Evolutionary conservation across 2,888 invertebrate species (phyloP).

Genomic region (Ptilodon capucinus): DNA sequence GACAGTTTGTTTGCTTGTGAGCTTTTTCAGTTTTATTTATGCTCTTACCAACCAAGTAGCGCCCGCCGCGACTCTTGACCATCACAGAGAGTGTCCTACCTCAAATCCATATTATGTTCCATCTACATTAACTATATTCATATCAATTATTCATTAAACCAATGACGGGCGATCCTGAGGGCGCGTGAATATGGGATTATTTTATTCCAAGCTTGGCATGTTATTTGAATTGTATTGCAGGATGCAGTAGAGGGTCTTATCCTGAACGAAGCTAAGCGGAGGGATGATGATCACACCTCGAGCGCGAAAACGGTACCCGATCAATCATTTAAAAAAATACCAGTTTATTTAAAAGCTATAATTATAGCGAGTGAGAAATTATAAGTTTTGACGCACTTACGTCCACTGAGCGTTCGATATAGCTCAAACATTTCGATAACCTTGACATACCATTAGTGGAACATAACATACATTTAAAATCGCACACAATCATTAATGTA

Average conservation of each 20-base stretch:
- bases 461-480: slow-evolving; percentile 18
- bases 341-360: not conserved
- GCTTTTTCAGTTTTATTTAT: slow-evolving; percentile 58
- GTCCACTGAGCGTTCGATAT: slow-evolving; percentile 7
- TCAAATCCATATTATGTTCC: not conserved
- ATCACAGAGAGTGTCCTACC: not conserved
- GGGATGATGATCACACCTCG: slow-evolving; percentile 56
- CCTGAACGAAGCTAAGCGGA: slow-evolving; percentile 64
- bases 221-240: slow-evolving; percentile 69
- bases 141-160: not conserved
- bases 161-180: not conserved
- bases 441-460: slow-evolving; percentile 13
- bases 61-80: not conserved
- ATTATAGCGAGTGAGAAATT: not conserved
- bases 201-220: slow-evolving; percentile 61
- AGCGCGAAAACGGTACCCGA: slow-evolving; percentile 60
- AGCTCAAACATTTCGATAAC: slow-evolving; percentile 6
- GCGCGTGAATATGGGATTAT: slow-evolving; percentile 17
- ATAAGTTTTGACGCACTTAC: no score
- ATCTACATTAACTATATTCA: slow-evolving; percentile 1
- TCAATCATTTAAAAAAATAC: slow-evolving; percentile 5
- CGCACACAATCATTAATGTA: slow-evolving; percentile 10
- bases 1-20: slow-evolving; percentile 38
- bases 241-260: slow-evolving; percentile 63
- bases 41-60: slow-evolving; percentile 24